phyloP scores from a whole-genome alignment of 2,888 invertebrate species.

The Thera obeliscata region DNA sequence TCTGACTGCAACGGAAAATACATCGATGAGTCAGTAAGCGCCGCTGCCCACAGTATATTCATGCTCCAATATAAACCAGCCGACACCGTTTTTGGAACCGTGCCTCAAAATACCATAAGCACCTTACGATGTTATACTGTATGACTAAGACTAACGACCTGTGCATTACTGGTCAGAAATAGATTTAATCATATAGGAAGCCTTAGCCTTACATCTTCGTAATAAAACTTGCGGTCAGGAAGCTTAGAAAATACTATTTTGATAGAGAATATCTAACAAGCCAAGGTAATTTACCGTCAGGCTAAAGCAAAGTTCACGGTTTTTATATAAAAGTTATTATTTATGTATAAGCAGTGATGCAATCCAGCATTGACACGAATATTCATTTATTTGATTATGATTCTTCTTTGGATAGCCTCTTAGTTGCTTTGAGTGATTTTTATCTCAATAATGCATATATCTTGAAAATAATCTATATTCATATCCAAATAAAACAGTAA shows the following conservation, averaged over 20 bases:
- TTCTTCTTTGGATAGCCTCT: constrained; percentile 16
- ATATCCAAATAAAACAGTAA: constrained; percentile 18
- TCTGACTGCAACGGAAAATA: constrained; percentile 30
- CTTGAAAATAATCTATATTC: constrained; percentile 12
- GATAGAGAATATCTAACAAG: constrained; percentile 9
- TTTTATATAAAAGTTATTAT: constrained; percentile 20
- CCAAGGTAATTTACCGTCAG: constrained; percentile 15
- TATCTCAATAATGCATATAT: constrained; percentile 13
- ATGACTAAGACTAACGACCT: constrained; percentile 44
- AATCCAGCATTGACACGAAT: constrained; percentile 41
- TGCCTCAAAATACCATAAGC: constrained; percentile 39
- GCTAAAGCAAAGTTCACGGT: constrained; percentile 35
- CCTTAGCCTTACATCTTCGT: constrained; percentile 8
- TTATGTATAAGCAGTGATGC: constrained; percentile 33
- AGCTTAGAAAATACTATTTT: constrained; percentile 5
- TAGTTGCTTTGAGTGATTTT: neutral
- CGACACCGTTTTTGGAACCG: constrained; percentile 41
- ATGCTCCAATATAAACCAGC: constrained; percentile 41
- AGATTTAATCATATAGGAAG: constrained; percentile 27
- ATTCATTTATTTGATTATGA: constrained; percentile 18
- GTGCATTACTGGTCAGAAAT: constrained; percentile 16
- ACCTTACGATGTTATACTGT: constrained; percentile 28
- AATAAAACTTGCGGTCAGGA: constrained; percentile 13
- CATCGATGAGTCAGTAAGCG: constrained; percentile 43
- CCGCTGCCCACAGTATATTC: constrained; percentile 35